These are phyloP conservation scores for Cercopithecus mona DNA, from an alignment of 2,113 vertebrate species.

Conservation along the genomic window DNA sequence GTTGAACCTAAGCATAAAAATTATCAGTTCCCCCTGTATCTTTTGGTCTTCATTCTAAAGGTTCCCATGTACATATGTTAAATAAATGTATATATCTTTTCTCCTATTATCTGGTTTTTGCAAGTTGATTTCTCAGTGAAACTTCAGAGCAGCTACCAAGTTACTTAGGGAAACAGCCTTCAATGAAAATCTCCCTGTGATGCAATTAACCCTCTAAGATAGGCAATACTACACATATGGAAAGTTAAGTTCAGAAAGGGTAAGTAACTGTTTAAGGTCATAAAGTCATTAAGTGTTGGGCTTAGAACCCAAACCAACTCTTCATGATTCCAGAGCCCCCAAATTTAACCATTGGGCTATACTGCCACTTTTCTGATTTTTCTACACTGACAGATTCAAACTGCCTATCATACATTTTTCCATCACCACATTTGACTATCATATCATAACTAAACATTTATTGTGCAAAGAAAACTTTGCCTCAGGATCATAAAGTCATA, in stretches of 20 bases:
- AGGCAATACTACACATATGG: background rate
- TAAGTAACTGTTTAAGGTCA: background rate
- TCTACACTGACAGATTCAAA: background rate
- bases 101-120: background rate
- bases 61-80: background rate
- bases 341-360: background rate
- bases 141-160: background rate
- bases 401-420: background rate
- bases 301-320: background rate
- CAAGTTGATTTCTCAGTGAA: background rate
- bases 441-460: background rate
- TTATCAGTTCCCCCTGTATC: background rate
- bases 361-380: background rate
- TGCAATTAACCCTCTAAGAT: background rate
- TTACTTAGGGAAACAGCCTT: background rate
- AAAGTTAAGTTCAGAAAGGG: constrained; percentile 21
- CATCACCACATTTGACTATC: background rate
- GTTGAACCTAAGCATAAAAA: background rate
- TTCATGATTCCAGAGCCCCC: background rate
- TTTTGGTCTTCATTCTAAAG: background rate
- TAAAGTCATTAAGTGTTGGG: background rate
- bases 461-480: background rate
- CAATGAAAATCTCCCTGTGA: background rate
- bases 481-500: background rate
- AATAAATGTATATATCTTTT: background rate